A percentile compares a stretch with the other conserved stretches of the same genome.
Evolutionary conservation across 2,888 invertebrate genomes (phyloP).

Genomic region (Ennomos fuscantarius): DNA sequence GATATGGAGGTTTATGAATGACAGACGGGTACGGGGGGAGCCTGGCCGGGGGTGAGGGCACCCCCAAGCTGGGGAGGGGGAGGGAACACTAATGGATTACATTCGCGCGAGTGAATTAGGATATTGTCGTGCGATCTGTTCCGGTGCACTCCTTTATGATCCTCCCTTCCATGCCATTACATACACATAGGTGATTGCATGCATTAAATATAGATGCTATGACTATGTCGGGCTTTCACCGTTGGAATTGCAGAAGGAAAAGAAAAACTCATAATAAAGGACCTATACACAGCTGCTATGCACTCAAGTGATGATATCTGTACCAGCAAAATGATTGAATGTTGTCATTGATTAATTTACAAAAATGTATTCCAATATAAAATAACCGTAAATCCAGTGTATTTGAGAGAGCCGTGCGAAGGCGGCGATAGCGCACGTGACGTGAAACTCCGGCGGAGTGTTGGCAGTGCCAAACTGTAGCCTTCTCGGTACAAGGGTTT

Average conservation of each 20-base stretch:
- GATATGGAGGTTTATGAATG: constrained; percentile 84
- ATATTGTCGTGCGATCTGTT: constrained; percentile 83
- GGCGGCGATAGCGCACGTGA: constrained; percentile 52
- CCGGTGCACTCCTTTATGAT: constrained; percentile 80
- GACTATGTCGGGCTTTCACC: constrained; percentile 23
- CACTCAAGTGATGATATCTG: not conserved
- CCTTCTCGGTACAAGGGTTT: constrained; percentile 82
- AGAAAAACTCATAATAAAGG: constrained; percentile 22
- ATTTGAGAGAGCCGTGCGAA: constrained; percentile 47
- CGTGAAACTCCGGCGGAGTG: constrained; percentile 55
- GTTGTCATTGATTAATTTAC: constrained; percentile 14
- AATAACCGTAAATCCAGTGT: constrained; percentile 36
- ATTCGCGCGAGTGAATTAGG: constrained; percentile 84
- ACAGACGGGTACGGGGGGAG: constrained; percentile 59
- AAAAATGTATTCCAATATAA: constrained; percentile 29
- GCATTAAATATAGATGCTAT: constrained; percentile 57
- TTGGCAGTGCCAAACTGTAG: constrained; percentile 77
- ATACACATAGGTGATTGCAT: constrained; percentile 51
- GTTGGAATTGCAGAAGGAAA: constrained; percentile 26
- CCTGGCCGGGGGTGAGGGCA: constrained; percentile 36
- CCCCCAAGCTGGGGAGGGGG: constrained; percentile 43
- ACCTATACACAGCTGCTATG: constrained; percentile 5
- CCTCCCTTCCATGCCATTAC: constrained; percentile 57
- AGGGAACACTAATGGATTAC: constrained; percentile 82
- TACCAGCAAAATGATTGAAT: too few relatives aligned